Base-by-base conservation (phyloP, 1,140 invertebrate genomes). In the Leptinotarsa texana region DNA sequence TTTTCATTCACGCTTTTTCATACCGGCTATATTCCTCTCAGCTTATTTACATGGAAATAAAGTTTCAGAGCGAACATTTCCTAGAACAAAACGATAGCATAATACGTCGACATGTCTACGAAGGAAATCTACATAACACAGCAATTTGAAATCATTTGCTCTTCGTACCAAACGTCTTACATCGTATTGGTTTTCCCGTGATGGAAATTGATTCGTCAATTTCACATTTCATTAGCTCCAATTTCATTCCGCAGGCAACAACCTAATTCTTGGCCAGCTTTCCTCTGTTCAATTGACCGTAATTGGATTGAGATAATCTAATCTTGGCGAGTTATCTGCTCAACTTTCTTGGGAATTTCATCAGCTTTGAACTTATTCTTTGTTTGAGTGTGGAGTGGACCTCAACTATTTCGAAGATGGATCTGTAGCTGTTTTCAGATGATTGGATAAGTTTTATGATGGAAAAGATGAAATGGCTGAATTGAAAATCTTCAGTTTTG, bases 171-270 rank as follows among this genome's bases (percentile, higher is more conserved):
- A 57, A 17, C 15, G n/a, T 17, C 51, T 57, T 13, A n/a, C n/a
- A 17, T 22, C 15, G 27, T 66, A 66, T 66, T 66, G 27, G n/a
- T 66, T 66, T 33, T 68, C 24, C 18, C n/a, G 24, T 17, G 22
- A 68, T 18, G 24, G 66, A 68, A 68, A 68, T 68, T 68, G 66
- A 68, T 68, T 68, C 66, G 33, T 68, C 42, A 68, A 68, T 68
- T 68, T 68, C 66, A 68, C 66, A 42, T 13, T 68, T 42, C 42
- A 68, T 68, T 68, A 68, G 42, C 66, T 68, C 42, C 66, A 42
- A 27, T 68, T 68, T 68, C 17, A 68, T 68, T 68, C 66, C 24
- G 42, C n/a, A 42, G 24, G 24, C n/a, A 42, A 15, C 24, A 68
- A 68, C 42, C 42, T 68, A 68, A 68, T 68, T 68, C 24, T 68